phyloP scores from a whole-genome alignment of 1,140 invertebrate genomes.

The Wasmannia auropunctata region DNA sequence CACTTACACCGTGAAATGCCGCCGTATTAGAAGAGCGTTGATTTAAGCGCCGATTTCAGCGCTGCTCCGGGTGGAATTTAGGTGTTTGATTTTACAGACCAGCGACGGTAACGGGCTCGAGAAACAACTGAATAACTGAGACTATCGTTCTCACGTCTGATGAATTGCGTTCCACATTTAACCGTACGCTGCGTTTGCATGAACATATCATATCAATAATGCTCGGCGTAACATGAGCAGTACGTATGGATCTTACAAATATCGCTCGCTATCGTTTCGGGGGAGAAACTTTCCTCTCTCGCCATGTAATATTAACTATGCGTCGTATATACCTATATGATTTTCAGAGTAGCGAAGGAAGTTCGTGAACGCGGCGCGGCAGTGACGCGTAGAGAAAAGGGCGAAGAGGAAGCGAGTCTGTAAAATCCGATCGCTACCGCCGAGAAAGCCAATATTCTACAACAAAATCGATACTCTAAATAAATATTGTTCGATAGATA shows the following conservation, averaged over 20 bases:
- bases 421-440: constrained; percentile 51
- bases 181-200: not conserved
- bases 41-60: constrained; percentile 15
- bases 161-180: not conserved
- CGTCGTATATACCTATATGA: not conserved
- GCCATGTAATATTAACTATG: constrained; percentile 17
- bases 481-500: constrained; percentile 71
- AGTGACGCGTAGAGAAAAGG: not conserved
- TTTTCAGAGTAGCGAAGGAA: not conserved
- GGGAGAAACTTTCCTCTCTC: not conserved
- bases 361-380: not conserved
- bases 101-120: not conserved
- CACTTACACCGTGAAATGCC: not conserved
- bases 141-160: not conserved
- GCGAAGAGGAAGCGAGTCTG: constrained; percentile 7
- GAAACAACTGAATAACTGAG: not conserved
- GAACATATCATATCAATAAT: not conserved
- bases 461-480: constrained; percentile 71
- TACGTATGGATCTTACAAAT: not conserved
- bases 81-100: not conserved
- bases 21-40: not conserved
- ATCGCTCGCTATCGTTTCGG: not conserved
- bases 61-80: not conserved
- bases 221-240: not conserved
- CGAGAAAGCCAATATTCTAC: constrained; percentile 68